Base-by-base conservation (phyloP, 2,888 invertebrate species). In the Diabrotica balteata region DNA sequence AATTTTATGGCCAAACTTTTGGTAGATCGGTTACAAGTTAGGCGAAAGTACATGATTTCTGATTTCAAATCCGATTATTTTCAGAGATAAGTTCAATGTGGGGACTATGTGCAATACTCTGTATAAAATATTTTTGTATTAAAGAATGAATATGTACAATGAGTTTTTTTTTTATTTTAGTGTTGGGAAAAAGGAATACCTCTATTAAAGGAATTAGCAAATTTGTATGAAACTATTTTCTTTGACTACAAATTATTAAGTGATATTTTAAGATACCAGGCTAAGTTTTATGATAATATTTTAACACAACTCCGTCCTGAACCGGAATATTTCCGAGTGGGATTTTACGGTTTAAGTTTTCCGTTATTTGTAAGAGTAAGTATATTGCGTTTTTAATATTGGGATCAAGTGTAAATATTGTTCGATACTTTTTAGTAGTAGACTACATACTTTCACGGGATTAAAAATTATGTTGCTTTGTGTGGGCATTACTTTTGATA, bases 181-280 rank as follows among this genome's bases (percentile, higher is more conserved):
- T 94, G 96, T 77, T 98, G 97, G 97, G 98, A 98, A 81, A 95
- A 96, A 85, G 97, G 96, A 0, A 91, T 97, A 49, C 96, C 96
- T 0, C 82, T 98, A 50, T 92, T 96, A 74, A 96, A 97, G 79
- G 96, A 97, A 81, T 84, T 98, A 71, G 95, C 94, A 0, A 88
- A 90, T 9, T 86, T 96, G 1, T 97, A 97, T 83, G 97, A 97
- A 84, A 91, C 89, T 9, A 90, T 91, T 71, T 85, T 95, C 17
- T 96, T 93, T 80, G 94, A 96, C 84, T 97, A 96, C 82, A 91
- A 91, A 59, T 94, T 95, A 68, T 86, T 97, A 11, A 93, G 95
- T 75, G 90, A 93, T 72, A 92, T 94, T 69, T 85, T 97, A 70
- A 91, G 92, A 76, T 90, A 90, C 60, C 93, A 96, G 85, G 96